Conservation (phyloP, 2,113 vertebrate genomes). For the Callionymus lyra region DNA sequence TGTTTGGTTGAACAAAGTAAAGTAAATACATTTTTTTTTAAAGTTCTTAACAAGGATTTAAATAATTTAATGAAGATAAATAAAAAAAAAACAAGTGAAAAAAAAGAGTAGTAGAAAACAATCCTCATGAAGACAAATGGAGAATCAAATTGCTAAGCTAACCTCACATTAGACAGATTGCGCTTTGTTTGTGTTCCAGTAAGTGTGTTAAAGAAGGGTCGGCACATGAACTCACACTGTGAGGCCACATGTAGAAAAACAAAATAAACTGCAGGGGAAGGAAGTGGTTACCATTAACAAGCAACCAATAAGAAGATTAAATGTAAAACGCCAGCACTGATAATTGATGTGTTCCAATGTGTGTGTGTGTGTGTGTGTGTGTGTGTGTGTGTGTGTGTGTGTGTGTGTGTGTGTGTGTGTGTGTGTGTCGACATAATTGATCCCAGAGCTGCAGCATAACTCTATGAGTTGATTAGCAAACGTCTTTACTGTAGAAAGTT, state of each 20-base stretch:
- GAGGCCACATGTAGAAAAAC: constrained; percentile 80
- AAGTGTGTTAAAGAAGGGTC: constrained; percentile 61
- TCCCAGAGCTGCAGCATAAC: constrained; percentile 66
- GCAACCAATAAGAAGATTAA: constrained; percentile 72
- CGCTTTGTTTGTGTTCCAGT: constrained; percentile 42
- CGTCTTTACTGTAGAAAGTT: constrained; percentile 69
- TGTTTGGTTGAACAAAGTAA: too few species aligned
- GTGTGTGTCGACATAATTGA: constrained; percentile 63
- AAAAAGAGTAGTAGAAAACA: too few species aligned
- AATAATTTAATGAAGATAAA: too few species aligned
- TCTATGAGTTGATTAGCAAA: constrained; percentile 68
- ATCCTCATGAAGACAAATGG: too few species aligned
- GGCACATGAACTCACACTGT: constrained; percentile 61
- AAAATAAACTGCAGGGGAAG: constrained; percentile 86
- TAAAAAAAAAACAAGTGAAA: too few species aligned
- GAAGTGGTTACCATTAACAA: constrained; percentile 81
- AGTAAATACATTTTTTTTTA: too few species aligned
- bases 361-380: constrained; percentile 32
- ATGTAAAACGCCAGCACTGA: constrained; percentile 61
- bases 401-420: constrained; percentile 27
- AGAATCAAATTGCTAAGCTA: too few species aligned
- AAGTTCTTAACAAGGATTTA: too few species aligned
- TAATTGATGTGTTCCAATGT: constrained; percentile 72
- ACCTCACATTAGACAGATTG: too few species aligned
- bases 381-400: constrained; percentile 17